These are phyloP conservation scores for Nomada goodeniana DNA, from an alignment of 2,888 invertebrate genomes.

Conservation along the genomic window DNA sequence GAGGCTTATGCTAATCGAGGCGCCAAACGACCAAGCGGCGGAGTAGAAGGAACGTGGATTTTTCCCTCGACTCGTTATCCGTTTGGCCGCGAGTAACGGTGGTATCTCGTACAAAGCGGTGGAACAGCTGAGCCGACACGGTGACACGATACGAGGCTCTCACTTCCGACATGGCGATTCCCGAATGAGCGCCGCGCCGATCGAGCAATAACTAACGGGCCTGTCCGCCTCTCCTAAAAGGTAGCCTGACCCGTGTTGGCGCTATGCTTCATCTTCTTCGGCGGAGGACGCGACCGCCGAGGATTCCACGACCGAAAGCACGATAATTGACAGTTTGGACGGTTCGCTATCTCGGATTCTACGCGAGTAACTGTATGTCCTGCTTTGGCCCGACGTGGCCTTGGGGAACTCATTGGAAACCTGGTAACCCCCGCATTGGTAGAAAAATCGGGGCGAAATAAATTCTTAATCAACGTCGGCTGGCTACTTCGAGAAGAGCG, in stretches of 20 bases:
- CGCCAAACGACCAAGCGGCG: not conserved
- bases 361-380: constrained; percentile 55
- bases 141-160: constrained; percentile 58
- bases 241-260: constrained; percentile 71
- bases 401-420: constrained; percentile 43
- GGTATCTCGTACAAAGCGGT: constrained; percentile 36
- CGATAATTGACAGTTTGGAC: constrained; percentile 75
- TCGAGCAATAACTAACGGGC: constrained; percentile 69
- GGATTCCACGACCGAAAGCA: constrained; percentile 66
- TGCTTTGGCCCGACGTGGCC: constrained; percentile 54
- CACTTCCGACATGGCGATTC: constrained; percentile 69
- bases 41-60: not conserved
- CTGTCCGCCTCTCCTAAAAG: constrained; percentile 72
- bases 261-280: constrained; percentile 77
- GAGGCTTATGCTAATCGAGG: constrained; percentile 21
- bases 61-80: constrained; percentile 20
- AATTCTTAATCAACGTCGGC: not conserved
- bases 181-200: constrained; percentile 55
- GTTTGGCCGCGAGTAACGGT: constrained; percentile 34
- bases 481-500: not conserved
- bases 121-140: constrained; percentile 16
- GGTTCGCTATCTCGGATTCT: constrained; percentile 45
- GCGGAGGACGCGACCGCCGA: constrained; percentile 61
- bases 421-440: constrained; percentile 6
- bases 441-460: not conserved